phyloP scores from a whole-genome alignment of 2,888 invertebrate genomes.

The Polyommatus icarus region DNA sequence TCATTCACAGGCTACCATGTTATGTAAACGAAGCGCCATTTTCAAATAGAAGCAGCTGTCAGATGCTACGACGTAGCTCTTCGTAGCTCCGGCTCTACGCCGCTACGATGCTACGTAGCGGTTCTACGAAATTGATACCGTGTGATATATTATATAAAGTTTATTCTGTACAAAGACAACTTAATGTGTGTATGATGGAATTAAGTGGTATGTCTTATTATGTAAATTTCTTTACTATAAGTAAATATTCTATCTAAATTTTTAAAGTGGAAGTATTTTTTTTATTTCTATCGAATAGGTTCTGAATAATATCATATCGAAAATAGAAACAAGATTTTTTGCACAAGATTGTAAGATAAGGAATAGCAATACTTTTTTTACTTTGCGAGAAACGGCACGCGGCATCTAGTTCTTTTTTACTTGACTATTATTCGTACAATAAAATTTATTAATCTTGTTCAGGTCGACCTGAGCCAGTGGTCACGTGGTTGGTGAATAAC shows the following conservation, averaged over 20 bases:
- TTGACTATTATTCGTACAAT: background rate
- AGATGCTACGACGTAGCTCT: background rate
- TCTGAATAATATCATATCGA: too few species aligned
- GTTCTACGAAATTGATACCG: background rate
- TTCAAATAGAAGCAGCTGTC: background rate
- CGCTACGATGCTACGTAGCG: background rate
- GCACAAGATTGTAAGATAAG: too few species aligned
- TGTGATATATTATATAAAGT: background rate
- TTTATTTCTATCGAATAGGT: too few species aligned
- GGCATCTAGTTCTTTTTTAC: too few species aligned
- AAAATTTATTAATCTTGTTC: background rate
- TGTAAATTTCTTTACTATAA: too few species aligned
- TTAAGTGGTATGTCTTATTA: too few species aligned
- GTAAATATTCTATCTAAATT: too few species aligned
- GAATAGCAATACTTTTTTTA: too few species aligned
- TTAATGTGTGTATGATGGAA: too few species aligned
- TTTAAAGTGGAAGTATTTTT: too few species aligned
- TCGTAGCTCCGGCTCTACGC: background rate
- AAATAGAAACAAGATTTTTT: too few species aligned
- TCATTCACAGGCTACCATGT: background rate
- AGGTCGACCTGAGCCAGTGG: slow-evolving; percentile 91
- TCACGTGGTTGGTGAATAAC: slow-evolving; percentile 90
- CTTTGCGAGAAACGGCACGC: too few species aligned
- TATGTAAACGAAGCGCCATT: background rate
- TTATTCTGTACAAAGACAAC: background rate